These are phyloP conservation scores for Astreopora myriophthalma DNA, from an alignment of 64 coral and sea anemone genomes.

Conservation along the genomic window DNA sequence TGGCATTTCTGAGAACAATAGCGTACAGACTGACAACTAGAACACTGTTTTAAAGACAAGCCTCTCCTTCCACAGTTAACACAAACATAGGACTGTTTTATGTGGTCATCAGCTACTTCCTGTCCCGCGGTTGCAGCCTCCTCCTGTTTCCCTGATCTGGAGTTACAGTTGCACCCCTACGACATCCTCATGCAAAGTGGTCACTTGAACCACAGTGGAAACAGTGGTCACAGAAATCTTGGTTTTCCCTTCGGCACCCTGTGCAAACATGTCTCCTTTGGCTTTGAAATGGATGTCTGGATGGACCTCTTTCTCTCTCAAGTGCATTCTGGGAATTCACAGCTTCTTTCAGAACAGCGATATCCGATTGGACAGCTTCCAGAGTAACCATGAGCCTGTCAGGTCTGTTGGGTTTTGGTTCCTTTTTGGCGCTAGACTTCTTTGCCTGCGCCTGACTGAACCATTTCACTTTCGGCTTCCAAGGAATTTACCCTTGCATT, in stretches of 20 bases:
- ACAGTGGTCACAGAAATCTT: constrained; percentile 41
- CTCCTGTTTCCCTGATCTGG: neutral
- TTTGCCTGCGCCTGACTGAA: neutral
- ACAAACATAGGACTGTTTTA: constrained; percentile 44
- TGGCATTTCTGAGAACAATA: constrained; percentile 49
- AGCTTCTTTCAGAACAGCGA: constrained; percentile 33
- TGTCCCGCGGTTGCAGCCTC: neutral
- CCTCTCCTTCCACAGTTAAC: constrained; percentile 20
- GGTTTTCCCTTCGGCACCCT: neutral
- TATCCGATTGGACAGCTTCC: constrained; percentile 13
- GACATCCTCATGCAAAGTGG: constrained; percentile 65
- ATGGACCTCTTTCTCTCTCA: neutral
- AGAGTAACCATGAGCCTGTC: neutral
- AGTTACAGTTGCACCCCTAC: neutral
- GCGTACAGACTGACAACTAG: constrained; percentile 7
- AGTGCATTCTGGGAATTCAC: neutral
- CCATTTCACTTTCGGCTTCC: neutral
- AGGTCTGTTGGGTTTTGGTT: neutral
- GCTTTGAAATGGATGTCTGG: neutral
- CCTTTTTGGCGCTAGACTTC: neutral
- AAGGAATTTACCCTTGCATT: neutral
- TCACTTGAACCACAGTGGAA: constrained; percentile 61
- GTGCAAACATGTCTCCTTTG: constrained; percentile 25
- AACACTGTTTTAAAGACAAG: constrained; percentile 12
- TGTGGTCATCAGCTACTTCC: neutral